These are phyloP conservation scores for Saccostrea echinata DNA, from an alignment of 1,140 invertebrate species.

Conservation along the genomic window DNA sequence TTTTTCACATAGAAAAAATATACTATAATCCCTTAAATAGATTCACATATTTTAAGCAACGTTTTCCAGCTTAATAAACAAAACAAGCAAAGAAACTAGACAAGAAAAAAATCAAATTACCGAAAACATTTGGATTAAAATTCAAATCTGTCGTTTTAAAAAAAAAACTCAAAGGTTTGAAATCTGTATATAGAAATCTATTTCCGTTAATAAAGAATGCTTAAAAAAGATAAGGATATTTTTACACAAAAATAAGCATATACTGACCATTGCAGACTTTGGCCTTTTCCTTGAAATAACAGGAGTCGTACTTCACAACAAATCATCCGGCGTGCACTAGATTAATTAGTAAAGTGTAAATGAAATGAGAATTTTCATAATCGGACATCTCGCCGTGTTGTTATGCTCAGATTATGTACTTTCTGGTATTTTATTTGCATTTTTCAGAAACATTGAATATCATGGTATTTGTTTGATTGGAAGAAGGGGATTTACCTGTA, in stretches of 20 bases:
- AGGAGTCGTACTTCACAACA: neutral
- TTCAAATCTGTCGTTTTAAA: no score
- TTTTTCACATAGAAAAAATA: no score
- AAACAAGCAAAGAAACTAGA: no score
- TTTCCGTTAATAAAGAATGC: no score
- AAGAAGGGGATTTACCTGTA: neutral
- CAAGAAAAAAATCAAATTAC: no score
- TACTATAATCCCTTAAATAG: no score
- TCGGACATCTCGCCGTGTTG: neutral
- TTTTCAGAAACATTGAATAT: neutral
- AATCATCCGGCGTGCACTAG: neutral
- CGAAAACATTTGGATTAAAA: no score
- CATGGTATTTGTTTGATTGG: neutral
- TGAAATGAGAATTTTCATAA: neutral
- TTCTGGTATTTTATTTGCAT: neutral
- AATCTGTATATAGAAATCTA: no score
- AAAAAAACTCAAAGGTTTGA: no score
- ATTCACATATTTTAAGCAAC: no score
- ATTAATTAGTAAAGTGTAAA: slow-evolving; percentile 8
- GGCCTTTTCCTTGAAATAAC: neutral
- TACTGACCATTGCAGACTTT: neutral
- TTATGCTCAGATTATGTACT: slow-evolving; percentile 7
- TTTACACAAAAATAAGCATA: neutral
- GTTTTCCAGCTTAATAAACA: no score
- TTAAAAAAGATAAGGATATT: neutral